Evolutionary conservation across 2,888 invertebrate species (phyloP).

Genomic region (Synergus gifuensis): DNA sequence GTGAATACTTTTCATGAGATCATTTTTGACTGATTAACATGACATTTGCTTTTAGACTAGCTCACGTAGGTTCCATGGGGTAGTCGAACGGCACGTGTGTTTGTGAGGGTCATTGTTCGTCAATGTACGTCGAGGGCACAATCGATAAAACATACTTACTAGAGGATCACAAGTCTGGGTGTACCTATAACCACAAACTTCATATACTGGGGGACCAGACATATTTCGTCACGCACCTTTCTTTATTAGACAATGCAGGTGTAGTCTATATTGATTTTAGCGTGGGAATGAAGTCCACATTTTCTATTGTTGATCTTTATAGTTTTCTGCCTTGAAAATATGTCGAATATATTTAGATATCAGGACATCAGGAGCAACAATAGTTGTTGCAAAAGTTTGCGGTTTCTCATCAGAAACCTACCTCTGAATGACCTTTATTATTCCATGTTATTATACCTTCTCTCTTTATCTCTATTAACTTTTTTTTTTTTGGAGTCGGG

Average conservation of each 20-base stretch:
- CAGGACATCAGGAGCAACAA: no score
- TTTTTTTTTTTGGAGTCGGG: neutral
- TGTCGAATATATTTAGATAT: neutral
- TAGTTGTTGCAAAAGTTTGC: no score
- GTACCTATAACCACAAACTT: neutral
- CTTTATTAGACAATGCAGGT: slow-evolving; percentile 23
- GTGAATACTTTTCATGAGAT: neutral
- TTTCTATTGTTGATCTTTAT: neutral
- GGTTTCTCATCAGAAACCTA: neutral
- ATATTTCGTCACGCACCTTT: slow-evolving; percentile 33
- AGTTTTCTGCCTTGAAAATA: neutral
- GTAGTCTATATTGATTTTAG: slow-evolving; percentile 17
- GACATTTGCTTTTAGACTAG: neutral
- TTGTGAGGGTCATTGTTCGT: neutral
- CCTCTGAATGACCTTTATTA: neutral
- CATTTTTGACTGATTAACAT: neutral
- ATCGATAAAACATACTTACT: slow-evolving; percentile 24
- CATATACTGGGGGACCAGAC: neutral
- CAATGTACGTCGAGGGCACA: slow-evolving; percentile 4
- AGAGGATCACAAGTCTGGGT: neutral
- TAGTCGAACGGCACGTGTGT: neutral
- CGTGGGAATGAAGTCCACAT: neutral
- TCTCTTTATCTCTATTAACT: neutral
- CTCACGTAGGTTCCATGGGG: neutral
- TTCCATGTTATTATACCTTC: neutral